Conservation (phyloP, 2,888 invertebrate genomes). For the Acleris laterana region DNA sequence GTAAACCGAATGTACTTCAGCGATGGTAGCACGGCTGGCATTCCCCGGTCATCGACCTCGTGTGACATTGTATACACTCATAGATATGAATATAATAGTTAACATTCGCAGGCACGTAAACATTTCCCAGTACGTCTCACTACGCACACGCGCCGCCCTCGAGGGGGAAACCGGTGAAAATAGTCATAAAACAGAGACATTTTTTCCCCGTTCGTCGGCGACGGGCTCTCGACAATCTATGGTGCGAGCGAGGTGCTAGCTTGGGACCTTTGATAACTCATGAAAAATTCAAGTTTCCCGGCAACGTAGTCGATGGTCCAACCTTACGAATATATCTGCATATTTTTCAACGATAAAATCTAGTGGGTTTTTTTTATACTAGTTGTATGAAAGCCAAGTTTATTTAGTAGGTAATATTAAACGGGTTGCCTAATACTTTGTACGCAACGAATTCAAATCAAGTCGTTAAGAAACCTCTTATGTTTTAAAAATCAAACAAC, state of each 20-base stretch:
- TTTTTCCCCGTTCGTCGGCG: constrained; percentile 47
- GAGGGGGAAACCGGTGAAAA: constrained; percentile 53
- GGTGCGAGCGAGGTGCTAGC: constrained; percentile 50
- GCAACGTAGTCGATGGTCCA: constrained; percentile 48
- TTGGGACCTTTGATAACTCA: constrained; percentile 69
- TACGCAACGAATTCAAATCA: too few relatives aligned
- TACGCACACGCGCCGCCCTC: constrained; percentile 48
- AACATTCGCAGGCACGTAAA: constrained; percentile 49
- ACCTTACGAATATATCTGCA: constrained; percentile 18
- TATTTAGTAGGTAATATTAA: too few relatives aligned
- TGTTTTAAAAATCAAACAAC: too few relatives aligned
- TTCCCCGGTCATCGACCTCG: constrained; percentile 52
- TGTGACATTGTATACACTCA: constrained; percentile 21
- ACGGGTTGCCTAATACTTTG: too few relatives aligned
- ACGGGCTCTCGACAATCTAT: constrained; percentile 27
- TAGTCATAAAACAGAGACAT: constrained; percentile 62
- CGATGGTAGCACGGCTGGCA: constrained; percentile 24
- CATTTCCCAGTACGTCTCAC: constrained; percentile 53
- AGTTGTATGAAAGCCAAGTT: too few relatives aligned
- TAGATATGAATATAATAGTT: constrained; percentile 33
- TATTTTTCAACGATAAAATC: constrained; percentile 18
- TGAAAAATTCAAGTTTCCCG: constrained; percentile 72
- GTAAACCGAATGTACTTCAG: constrained; percentile 10
- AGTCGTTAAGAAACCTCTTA: too few relatives aligned
- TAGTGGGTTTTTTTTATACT: background rate